phyloP scores from a whole-genome alignment of 2,113 vertebrate genomes.

The Protomyctophum bolini region DNA sequence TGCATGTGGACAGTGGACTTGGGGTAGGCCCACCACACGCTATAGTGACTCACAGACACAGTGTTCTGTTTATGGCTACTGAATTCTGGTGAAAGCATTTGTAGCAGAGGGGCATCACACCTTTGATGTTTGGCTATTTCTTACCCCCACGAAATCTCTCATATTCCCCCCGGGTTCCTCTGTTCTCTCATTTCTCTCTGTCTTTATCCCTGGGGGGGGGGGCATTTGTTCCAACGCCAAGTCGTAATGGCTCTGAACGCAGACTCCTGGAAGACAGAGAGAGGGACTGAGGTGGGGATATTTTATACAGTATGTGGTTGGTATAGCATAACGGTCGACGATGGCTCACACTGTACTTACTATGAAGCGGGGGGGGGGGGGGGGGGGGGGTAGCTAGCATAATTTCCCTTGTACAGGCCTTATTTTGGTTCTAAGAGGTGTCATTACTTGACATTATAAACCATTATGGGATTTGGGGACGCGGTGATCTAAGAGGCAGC shows the following conservation, averaged over 20 bases:
- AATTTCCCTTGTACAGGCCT: conserved; percentile 5
- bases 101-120: conserved; percentile 32
- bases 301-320: conserved; percentile 7
- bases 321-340: conserved; percentile 12
- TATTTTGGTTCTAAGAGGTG: conserved; percentile 34
- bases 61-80: conserved; percentile 13
- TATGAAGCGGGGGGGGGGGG: neutral
- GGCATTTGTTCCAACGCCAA: conserved; percentile 42
- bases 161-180: conserved; percentile 39
- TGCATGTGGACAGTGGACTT: too few relatives aligned
- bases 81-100: conserved; percentile 34
- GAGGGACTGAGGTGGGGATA: conserved; percentile 5
- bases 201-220: conserved; percentile 21
- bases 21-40: neutral
- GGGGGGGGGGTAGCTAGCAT: neutral
- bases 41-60: neutral
- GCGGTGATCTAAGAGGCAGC: neutral
- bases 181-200: conserved; percentile 24
- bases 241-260: conserved; percentile 37
- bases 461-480: conserved; percentile 47
- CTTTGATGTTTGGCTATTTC: conserved; percentile 54
- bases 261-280: conserved; percentile 20
- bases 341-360: neutral
- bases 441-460: conserved; percentile 44
- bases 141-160: conserved; percentile 41